phyloP scores from a whole-genome alignment of 1,140 invertebrate species.

The Limonius californicus region DNA sequence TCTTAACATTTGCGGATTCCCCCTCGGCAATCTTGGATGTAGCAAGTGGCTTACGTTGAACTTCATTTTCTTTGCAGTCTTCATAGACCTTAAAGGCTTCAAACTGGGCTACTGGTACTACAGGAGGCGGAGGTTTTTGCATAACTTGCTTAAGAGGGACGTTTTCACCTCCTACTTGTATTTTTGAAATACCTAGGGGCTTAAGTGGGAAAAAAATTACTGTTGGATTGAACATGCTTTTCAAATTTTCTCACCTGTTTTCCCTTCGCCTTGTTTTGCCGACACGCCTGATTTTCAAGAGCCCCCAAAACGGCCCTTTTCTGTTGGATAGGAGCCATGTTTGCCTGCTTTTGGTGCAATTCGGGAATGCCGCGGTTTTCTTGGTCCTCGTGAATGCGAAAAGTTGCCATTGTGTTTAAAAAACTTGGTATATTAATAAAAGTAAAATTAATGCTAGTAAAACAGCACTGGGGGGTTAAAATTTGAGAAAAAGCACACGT shows the following conservation, averaged over 20 bases:
- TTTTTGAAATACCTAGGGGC: conserved; percentile 48
- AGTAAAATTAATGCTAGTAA: not conserved
- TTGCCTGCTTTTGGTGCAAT: conserved; percentile 47
- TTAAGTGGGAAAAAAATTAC: conserved; percentile 13
- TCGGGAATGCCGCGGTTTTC: conserved; percentile 53
- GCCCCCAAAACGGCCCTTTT: conserved; percentile 57
- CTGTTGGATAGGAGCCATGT: conserved; percentile 50
- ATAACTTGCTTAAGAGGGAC: conserved; percentile 34
- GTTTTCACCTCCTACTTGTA: conserved; percentile 48
- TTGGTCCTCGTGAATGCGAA: conserved; percentile 64
- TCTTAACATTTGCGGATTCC: conserved; percentile 20
- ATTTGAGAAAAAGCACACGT: not conserved
- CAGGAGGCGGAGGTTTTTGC: conserved; percentile 41
- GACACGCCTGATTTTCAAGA: conserved; percentile 28
- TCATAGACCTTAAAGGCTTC: conserved; percentile 69
- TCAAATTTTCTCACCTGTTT: not conserved
- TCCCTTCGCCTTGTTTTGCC: not conserved
- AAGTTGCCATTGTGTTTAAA: conserved; percentile 53
- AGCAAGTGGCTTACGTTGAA: conserved; percentile 2
- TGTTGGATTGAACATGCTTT: not conserved
- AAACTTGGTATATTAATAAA: not conserved
- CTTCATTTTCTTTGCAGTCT: conserved; percentile 57
- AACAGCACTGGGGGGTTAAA: not conserved
- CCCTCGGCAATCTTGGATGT: not conserved
- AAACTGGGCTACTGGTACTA: conserved; percentile 61